These are phyloP conservation scores for Lordiphosa clarofinis DNA, from an alignment of 1,140 invertebrate genomes.

Conservation along the genomic window DNA sequence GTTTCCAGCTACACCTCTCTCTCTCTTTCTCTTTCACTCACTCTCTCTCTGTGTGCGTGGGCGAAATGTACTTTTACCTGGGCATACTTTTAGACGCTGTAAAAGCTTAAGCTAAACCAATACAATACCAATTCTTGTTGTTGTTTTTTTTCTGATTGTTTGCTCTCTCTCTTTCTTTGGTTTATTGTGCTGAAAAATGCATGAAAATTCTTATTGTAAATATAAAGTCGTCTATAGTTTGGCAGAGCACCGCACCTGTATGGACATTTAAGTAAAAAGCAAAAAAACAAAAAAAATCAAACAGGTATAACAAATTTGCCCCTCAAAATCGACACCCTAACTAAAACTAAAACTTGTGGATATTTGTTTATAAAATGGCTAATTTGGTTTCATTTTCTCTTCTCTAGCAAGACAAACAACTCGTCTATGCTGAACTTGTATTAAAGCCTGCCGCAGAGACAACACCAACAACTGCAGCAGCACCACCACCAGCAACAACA, in stretches of 20 bases:
- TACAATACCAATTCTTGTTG: slow-evolving; percentile 31
- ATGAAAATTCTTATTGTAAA: slow-evolving; percentile 32
- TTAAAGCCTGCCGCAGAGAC: slow-evolving; percentile 80
- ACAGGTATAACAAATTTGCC: slow-evolving; percentile 53
- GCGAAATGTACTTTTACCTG: slow-evolving; percentile 35
- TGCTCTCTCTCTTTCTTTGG: slow-evolving; percentile 18
- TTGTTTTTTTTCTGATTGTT: slow-evolving; percentile 50
- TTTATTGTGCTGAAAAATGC: slow-evolving; percentile 23
- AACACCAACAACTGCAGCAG: slow-evolving; percentile 52
- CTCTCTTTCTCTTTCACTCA: neutral
- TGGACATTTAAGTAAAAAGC: slow-evolving; percentile 73
- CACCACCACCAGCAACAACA: slow-evolving; percentile 65
- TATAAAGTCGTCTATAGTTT: slow-evolving; percentile 68
- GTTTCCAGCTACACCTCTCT: slow-evolving; percentile 13
- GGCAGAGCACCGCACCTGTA: slow-evolving; percentile 74
- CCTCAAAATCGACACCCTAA: slow-evolving; percentile 4
- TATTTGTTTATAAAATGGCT: slow-evolving; percentile 3
- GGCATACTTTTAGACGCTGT: slow-evolving; percentile 41
- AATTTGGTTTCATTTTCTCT: slow-evolving; percentile 6
- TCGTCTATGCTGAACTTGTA: slow-evolving; percentile 84
- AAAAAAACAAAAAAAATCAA: slow-evolving; percentile 15
- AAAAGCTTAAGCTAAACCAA: slow-evolving; percentile 33
- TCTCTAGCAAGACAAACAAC: slow-evolving; percentile 78
- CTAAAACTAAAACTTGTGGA: neutral
- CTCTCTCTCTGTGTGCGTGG: slow-evolving; percentile 13